Evolutionary conservation across 2,888 invertebrate genomes (phyloP).

Genomic region (Euplexia lucipara): DNA sequence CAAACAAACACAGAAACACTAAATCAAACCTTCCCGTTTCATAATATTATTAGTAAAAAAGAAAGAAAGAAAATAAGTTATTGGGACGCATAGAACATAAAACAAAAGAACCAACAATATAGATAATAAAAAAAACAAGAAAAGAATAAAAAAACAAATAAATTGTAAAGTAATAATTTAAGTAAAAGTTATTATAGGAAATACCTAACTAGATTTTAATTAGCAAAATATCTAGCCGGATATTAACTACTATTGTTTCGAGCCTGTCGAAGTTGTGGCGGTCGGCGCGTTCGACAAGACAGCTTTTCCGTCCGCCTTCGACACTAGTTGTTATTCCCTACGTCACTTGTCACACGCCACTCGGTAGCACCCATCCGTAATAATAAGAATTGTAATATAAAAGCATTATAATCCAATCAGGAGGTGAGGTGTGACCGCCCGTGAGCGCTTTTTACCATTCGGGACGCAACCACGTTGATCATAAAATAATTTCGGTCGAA

Average conservation of each 20-base stretch:
- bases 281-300: slow-evolving; percentile 62
- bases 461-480: slow-evolving; percentile 78
- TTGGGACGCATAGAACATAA: too few relatives aligned
- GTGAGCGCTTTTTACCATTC: slow-evolving; percentile 85
- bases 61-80: too few relatives aligned
- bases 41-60: too few relatives aligned
- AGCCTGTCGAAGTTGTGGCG: slow-evolving; percentile 48
- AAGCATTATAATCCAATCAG: slow-evolving; percentile 91
- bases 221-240: slow-evolving; percentile 52
- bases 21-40: too few relatives aligned
- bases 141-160: too few relatives aligned
- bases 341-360: slow-evolving; percentile 83
- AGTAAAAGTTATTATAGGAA: too few relatives aligned
- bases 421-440: slow-evolving; percentile 87
- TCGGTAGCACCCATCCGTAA: slow-evolving; percentile 85
- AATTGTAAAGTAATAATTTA: too few relatives aligned
- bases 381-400: slow-evolving; percentile 90
- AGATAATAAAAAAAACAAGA: too few relatives aligned
- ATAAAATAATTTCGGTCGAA: slow-evolving; percentile 86
- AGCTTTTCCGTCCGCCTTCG: slow-evolving; percentile 69
- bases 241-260: slow-evolving; percentile 62
- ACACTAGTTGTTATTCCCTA: slow-evolving; percentile 85
- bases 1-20: too few relatives aligned
- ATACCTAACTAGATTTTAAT: slow-evolving; percentile 27
- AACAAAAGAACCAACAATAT: too few relatives aligned